These are phyloP conservation scores for Cuculus canorus DNA, from an alignment of 2,797 vertebrate genomes.

Conservation along the genomic window DNA sequence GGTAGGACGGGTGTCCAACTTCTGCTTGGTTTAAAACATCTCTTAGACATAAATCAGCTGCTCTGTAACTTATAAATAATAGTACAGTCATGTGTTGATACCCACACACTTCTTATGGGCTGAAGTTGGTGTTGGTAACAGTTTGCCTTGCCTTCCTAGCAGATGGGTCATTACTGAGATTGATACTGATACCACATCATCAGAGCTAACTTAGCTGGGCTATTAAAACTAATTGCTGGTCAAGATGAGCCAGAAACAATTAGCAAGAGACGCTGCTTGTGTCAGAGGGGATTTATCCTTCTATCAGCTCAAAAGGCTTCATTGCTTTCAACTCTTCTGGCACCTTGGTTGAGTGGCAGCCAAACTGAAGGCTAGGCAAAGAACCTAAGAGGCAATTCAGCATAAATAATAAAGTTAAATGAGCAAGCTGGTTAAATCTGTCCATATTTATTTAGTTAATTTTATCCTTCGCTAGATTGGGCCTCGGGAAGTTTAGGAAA, in stretches of 20 bases:
- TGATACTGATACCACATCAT: conserved; percentile 23
- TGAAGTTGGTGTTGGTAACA: background rate
- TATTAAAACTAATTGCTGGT: conserved; percentile 44
- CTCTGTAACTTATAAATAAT: background rate
- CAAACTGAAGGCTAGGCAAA: background rate
- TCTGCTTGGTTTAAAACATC: background rate
- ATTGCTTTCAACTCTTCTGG: background rate
- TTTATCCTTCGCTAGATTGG: background rate
- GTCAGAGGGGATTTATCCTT: conserved; percentile 7
- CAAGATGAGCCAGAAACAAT: conserved; percentile 42
- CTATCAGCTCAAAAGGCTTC: background rate
- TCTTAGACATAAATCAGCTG: background rate
- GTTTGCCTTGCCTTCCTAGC: background rate
- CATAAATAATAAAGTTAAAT: background rate
- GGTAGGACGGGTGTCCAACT: background rate
- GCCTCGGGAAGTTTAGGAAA: background rate
- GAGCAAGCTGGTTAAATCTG: background rate
- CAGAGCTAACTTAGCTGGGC: background rate
- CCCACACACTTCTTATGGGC: background rate
- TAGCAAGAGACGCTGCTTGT: conserved; percentile 8
- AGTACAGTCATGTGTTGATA: background rate
- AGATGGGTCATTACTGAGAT: conserved; percentile 50
- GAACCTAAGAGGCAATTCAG: background rate
- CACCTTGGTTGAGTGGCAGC: background rate
- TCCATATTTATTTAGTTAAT: background rate